A percentile compares a stretch with the other conserved stretches of the same genome.
Evolutionary conservation across 2,113 vertebrate species (phyloP).

Genomic region (Ailuropoda melanoleuca): DNA sequence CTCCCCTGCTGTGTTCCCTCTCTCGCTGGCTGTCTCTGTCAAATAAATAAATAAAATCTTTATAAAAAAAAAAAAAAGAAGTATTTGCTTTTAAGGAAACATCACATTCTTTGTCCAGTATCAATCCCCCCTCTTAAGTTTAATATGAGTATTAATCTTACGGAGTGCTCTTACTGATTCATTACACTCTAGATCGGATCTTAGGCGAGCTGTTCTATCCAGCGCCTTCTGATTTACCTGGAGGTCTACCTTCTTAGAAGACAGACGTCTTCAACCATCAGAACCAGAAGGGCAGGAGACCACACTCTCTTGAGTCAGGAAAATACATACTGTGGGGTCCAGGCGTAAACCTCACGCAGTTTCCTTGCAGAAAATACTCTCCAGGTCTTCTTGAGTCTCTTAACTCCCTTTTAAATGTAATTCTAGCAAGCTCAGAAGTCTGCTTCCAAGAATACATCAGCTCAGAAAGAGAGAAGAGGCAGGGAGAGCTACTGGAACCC

Average conservation of each 20-base stretch:
- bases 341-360: background rate
- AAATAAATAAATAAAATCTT: too few species aligned
- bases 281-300: background rate
- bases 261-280: background rate
- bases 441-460: background rate
- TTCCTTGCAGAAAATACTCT: background rate
- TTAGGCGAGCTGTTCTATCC: background rate
- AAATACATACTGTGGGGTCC: background rate
- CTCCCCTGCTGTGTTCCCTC: too few species aligned
- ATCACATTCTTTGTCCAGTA: background rate
- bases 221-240: background rate
- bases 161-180: background rate
- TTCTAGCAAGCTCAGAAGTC: background rate
- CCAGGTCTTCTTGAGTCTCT: background rate
- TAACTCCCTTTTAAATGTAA: background rate
- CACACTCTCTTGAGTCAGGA: background rate
- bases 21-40: too few species aligned
- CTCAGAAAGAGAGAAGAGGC: background rate
- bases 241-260: background rate
- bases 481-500: background rate
- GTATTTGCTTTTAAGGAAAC: background rate
- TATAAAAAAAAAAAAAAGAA: too few species aligned
- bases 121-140: background rate
- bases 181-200: background rate
- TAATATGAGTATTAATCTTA: background rate